A percentile compares a stretch with the other conserved stretches of the same genome.
Conservation (phyloP, 1,140 invertebrate genomes). For the Drosophila virilis region DNA sequence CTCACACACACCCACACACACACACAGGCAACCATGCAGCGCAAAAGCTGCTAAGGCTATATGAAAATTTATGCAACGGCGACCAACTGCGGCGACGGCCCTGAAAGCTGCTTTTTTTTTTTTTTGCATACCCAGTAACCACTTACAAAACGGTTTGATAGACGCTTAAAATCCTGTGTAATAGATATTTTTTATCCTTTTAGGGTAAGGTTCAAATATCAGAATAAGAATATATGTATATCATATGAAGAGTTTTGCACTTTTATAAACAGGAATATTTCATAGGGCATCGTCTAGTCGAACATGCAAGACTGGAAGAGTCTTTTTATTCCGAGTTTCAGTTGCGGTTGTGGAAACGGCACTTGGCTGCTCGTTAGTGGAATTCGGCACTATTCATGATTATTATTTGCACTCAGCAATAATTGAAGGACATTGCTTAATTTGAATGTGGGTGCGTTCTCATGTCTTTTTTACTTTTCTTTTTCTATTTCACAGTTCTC, state of each 20-base stretch:
- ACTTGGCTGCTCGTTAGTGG: slow-evolving; percentile 63
- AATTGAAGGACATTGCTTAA: slow-evolving; percentile 74
- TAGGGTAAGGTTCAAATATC: background rate
- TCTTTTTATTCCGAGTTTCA: slow-evolving; percentile 26
- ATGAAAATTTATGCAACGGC: slow-evolving; percentile 72
- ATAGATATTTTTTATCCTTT: background rate
- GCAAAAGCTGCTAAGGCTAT: slow-evolving; percentile 40
- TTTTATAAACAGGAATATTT: too few relatives aligned
- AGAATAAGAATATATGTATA: background rate
- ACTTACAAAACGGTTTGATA: too few relatives aligned
- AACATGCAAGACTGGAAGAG: background rate
- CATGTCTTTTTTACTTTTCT: slow-evolving; percentile 18
- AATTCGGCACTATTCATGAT: slow-evolving; percentile 76
- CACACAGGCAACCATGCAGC: slow-evolving; percentile 9
- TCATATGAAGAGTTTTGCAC: too few relatives aligned
- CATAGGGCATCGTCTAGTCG: slow-evolving; percentile 1
- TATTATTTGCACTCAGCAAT: slow-evolving; percentile 81
- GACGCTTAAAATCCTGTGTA: background rate
- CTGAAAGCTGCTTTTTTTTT: slow-evolving; percentile 59
- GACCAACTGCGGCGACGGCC: slow-evolving; percentile 51
- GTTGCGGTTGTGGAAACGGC: slow-evolving; percentile 21
- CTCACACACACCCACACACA: slow-evolving; percentile 11
- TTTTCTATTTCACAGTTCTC: slow-evolving; percentile 64
- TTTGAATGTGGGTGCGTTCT: slow-evolving; percentile 57
- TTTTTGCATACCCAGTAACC: slow-evolving; percentile 15